Evolutionary conservation across 1,140 invertebrate species (phyloP), one percentile per base, ranked within the genome.

Genomic region (Drepana arcuata): DNA sequence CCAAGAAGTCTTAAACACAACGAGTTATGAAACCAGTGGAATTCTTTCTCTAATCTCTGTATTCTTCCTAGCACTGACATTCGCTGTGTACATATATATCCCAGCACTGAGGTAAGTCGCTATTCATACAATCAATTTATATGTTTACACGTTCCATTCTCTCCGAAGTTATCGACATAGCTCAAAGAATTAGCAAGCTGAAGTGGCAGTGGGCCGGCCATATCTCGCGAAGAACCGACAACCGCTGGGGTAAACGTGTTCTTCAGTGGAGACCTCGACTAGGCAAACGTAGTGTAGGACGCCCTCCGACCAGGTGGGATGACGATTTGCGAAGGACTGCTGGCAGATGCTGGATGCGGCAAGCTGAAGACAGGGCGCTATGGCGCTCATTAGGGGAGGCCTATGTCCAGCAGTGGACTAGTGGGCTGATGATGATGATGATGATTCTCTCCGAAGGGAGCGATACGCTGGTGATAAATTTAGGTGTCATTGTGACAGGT

Each of bases 61-160:
- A 0, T 37, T 85, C 5, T 90, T 89, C 41, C 63, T 90, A 0
- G 42, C 87, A 1, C 34, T 83, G 1, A 90, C 89, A 0, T 61
- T 89, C 4, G 43, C 83, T 1, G 80, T 90, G 1, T 90, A 90
- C 58, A 52, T 67, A 15, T 66, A 83, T 11, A 50, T 90, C 6
- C 88, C 88, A 1, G 84, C 87, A 59, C 56, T 91, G 50, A 90
- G 81, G 88, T 88, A 53, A 81, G 77, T 34, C 31, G 38, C 10
- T 10, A 9, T 5, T 9, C 18, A 21, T 9, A 21, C 18, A 21
- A 21, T 21, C 18, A 5, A 9, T 5, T 4, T 21, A 21, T 5
- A 5, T 4, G 18, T 5, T 21, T 21, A 21, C 4, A 21, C 18
- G 4, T 21, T 4, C 18, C 9, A n/a, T n/a, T n/a, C n/a, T n/a